A percentile compares a stretch with the other conserved stretches of the same genome.
phyloP scores from a whole-genome alignment of 2,888 invertebrate genomes.

The Adela reaumurella region DNA sequence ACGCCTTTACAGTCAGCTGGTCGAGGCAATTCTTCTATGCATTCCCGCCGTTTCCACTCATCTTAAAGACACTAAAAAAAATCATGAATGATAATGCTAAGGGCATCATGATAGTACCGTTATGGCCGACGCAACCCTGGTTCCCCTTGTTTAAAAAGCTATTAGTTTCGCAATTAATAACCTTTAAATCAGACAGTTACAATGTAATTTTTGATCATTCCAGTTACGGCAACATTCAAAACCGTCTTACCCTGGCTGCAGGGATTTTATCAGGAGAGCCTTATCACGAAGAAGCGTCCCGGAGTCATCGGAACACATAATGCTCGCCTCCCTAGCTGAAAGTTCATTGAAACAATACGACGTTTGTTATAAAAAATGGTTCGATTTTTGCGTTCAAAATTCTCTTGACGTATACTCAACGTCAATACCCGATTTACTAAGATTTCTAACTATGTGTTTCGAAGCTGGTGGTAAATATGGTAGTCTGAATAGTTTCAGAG shows the following conservation, averaged over 20 bases:
- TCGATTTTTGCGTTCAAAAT: not conserved
- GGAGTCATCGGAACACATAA: not conserved
- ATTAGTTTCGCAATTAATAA: no score
- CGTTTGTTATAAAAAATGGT: not conserved
- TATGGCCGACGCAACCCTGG: slow-evolving; percentile 1
- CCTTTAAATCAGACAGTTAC: no score
- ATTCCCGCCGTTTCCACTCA: slow-evolving; percentile 9
- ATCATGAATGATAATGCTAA: slow-evolving; percentile 7
- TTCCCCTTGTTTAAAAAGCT: slow-evolving; percentile 2
- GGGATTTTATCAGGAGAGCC: slow-evolving; percentile 2
- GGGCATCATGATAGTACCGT: slow-evolving; percentile 7
- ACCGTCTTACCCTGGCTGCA: slow-evolving; percentile 7
- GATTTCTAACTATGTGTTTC: slow-evolving; percentile 1
- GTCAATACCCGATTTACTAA: not conserved
- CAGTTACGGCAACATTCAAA: no score
- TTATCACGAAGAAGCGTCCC: not conserved
- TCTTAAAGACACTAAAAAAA: slow-evolving; percentile 7
- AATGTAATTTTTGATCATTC: no score
- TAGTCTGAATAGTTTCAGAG: slow-evolving; percentile 2
- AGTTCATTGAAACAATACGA: slow-evolving; percentile 3
- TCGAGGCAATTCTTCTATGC: slow-evolving; percentile 7
- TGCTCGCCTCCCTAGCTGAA: slow-evolving; percentile 3
- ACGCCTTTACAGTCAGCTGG: slow-evolving; percentile 11
- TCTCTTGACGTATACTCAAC: not conserved
- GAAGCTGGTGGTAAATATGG: slow-evolving; percentile 2